phyloP scores from a whole-genome alignment of 1,140 invertebrate species.

The Drosophila kanapiae region DNA sequence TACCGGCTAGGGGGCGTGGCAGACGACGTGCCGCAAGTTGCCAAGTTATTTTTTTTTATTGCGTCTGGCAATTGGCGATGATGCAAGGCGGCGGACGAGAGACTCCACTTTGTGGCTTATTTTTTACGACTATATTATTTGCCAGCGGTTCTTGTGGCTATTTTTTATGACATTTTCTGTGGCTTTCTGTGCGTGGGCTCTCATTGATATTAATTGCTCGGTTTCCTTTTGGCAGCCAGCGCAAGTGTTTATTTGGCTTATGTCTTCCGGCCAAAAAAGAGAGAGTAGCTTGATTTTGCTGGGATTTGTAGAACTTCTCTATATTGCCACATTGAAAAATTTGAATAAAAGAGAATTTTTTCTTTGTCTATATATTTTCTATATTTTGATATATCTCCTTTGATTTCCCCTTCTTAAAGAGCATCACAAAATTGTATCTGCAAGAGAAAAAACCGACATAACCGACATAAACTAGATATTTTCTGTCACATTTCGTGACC shows the following conservation, averaged over 20 bases:
- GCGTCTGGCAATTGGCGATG: constrained; percentile 49
- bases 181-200: constrained; percentile 42
- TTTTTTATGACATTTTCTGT: constrained; percentile 44
- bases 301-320: not conserved
- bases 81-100: constrained; percentile 39
- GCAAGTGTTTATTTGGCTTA: constrained; percentile 51
- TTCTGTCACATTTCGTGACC: constrained; percentile 37
- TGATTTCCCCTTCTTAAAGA: not conserved
- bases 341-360: too few species aligned
- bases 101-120: constrained; percentile 34
- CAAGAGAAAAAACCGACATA: not conserved
- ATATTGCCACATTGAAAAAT: too few species aligned
- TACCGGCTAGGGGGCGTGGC: constrained; percentile 23
- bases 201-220: constrained; percentile 51
- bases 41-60: constrained; percentile 45
- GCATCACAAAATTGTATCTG: constrained; percentile 1
- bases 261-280: constrained; percentile 33
- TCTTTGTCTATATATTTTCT: too few species aligned
- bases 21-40: constrained; percentile 38
- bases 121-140: constrained; percentile 47
- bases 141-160: constrained; percentile 42
- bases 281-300: not conserved
- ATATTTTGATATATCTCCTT: not conserved
- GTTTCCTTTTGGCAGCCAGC: constrained; percentile 33
- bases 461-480: constrained; percentile 27